Conservation (phyloP, 2,113 vertebrate genomes). For the Mirza zaza region DNA sequence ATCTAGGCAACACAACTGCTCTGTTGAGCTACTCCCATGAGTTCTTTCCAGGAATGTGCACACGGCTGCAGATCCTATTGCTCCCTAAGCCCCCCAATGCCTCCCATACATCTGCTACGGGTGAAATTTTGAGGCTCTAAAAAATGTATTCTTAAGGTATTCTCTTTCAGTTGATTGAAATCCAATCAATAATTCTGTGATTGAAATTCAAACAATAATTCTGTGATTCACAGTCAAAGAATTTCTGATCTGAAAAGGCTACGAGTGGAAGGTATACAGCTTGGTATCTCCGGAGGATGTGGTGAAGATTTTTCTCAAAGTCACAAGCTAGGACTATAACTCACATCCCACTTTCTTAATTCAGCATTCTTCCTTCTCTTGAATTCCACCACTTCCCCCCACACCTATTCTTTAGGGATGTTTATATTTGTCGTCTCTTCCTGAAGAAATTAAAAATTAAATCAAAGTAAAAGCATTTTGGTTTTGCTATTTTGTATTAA, state of each 20-base stretch:
- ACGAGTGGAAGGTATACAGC: not conserved
- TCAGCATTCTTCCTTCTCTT: not conserved
- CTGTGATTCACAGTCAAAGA: not conserved
- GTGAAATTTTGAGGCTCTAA: not conserved
- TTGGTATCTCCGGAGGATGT: too few relatives aligned
- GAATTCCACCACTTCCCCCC: not conserved
- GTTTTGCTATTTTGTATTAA: not conserved
- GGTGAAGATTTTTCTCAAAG: not conserved
- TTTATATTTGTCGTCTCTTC: not conserved
- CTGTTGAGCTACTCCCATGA: too few relatives aligned
- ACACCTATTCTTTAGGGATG: not conserved
- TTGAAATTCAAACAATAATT: not conserved
- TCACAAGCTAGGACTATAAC: not conserved
- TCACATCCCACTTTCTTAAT: not conserved
- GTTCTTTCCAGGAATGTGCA: too few relatives aligned
- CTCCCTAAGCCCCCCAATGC: rapidly evolving
- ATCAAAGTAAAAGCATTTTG: not conserved
- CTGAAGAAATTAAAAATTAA: not conserved
- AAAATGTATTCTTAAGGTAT: not conserved
- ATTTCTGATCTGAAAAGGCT: not conserved
- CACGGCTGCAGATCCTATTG: not conserved
- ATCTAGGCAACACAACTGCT: not conserved
- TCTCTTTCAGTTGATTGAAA: not conserved
- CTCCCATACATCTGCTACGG: not conserved
- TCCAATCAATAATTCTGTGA: not conserved